These are phyloP conservation scores for Leptinotarsa peninsularis DNA, from an alignment of 2,888 invertebrate species.

Conservation along the genomic window DNA sequence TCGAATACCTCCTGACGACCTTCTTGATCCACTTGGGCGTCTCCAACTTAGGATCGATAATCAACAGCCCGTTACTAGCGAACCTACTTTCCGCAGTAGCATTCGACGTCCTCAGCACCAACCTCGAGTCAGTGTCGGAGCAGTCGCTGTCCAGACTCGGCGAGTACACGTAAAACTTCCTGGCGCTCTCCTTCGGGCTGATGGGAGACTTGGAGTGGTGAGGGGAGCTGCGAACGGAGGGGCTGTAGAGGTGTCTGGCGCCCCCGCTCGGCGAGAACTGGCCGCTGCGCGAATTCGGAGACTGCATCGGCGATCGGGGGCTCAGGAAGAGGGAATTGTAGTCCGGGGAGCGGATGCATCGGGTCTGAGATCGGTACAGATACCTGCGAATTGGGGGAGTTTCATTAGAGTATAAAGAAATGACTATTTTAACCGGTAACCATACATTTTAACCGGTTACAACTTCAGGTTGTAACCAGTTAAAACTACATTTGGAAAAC, in stretches of 20 bases:
- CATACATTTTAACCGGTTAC: too few species aligned
- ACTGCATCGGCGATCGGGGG: slow-evolving; percentile 64
- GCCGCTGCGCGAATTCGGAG: slow-evolving; percentile 63
- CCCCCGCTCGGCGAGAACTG: slow-evolving; percentile 63
- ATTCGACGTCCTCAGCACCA: slow-evolving; percentile 59
- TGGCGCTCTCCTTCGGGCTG: slow-evolving; percentile 61
- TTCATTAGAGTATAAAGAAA: too few species aligned
- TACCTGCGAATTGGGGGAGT: slow-evolving; percentile 45
- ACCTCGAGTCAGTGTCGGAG: slow-evolving; percentile 64
- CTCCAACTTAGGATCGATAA: slow-evolving; percentile 63
- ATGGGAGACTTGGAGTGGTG: slow-evolving; percentile 65
- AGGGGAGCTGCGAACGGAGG: slow-evolving; percentile 61
- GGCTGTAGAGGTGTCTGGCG: slow-evolving; percentile 60
- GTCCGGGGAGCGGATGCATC: slow-evolving; percentile 62
- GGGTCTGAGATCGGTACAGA: slow-evolving; percentile 58
- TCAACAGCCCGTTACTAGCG: slow-evolving; percentile 60
- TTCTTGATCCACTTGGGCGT: slow-evolving; percentile 66
- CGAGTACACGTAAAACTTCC: slow-evolving; percentile 65
- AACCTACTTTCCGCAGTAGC: slow-evolving; percentile 47
- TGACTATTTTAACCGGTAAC: too few species aligned
- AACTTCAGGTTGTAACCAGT: too few species aligned
- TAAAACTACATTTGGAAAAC: too few species aligned
- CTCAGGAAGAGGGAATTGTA: slow-evolving; percentile 62
- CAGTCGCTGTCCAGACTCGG: slow-evolving; percentile 65
- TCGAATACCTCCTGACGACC: slow-evolving; percentile 64